Evolutionary conservation across 2,797 vertebrate genomes (phyloP), one percentile per base, ranked within the genome.

Genomic region (Limosa lapponica): DNA sequence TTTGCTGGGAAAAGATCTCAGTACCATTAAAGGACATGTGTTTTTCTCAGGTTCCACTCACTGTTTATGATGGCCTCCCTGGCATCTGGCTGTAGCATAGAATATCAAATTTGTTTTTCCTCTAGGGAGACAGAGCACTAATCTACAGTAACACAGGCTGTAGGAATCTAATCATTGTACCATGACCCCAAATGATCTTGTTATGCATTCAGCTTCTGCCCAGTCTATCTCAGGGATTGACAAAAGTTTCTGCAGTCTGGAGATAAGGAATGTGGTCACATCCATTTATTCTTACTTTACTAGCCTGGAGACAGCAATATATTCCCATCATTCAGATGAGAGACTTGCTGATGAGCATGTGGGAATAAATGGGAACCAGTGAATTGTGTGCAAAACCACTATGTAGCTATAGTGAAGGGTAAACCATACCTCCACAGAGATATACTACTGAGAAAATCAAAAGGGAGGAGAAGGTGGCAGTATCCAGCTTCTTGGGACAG

Each of bases 221-320:
- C 81, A 78, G 77, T 90, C 85, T 95, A 58, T 94, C 95, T 81
- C 59, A 77, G 58, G 89, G 90, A 96, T 11, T 97, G 96, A 95
- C 93, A 95, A 92, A 96, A 97, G 95, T 97, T 97, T 94, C 96
- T 97, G 96, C 93, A 95, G 91, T 87, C 74, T 89, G 72, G 75
- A 95, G 97, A 97, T 97, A 97, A 97, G 95, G 87, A 95, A 93
- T 61, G 71, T 85, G 94, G 93, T 92, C 6, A 3, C 87, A 95
- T 93, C 93, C 80, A 96, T 97, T 97, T 96, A 96, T 95, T 93
- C 85, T 95, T 78, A 52, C 92, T 91, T 92, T 88, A 83, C 90
- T 95, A 91, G 94, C 97, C 95, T 90, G 82, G 34, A 95, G 96
- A 95, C 90, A 92, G 94, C 85, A 93, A 96, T 88, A 88, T 81